These are phyloP conservation scores for Diorhabda elongata DNA, from an alignment of 1,140 invertebrate genomes.

Conservation along the genomic window DNA sequence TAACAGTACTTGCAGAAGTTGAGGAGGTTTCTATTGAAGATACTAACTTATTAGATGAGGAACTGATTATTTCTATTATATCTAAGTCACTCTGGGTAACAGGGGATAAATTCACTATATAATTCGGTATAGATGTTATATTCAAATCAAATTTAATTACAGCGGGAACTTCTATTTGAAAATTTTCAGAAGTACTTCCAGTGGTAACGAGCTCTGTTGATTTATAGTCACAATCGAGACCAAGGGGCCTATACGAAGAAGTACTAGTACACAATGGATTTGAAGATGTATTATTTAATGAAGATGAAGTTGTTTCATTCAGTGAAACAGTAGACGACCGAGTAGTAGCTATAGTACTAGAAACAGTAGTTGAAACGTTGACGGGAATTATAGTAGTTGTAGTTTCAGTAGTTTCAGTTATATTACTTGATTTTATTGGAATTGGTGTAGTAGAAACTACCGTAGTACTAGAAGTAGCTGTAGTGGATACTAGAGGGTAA, in stretches of 20 bases:
- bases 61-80: constrained; percentile 5
- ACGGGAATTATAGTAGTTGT: too few species aligned
- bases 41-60: neutral
- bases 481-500: too few species aligned
- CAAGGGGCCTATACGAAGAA: neutral
- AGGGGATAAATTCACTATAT: neutral
- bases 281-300: neutral
- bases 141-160: constrained; percentile 8
- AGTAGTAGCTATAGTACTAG: too few species aligned
- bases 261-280: neutral
- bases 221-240: neutral
- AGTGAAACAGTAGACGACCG: too few species aligned
- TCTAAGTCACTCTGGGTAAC: neutral
- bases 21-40: neutral
- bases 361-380: too few species aligned
- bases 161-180: neutral
- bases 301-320: neutral
- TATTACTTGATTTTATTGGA: too few species aligned
- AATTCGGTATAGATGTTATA: constrained; percentile 9
- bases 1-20: neutral
- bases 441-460: too few species aligned
- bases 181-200: neutral
- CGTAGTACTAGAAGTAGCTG: too few species aligned
- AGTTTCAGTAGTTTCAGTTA: too few species aligned
- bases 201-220: neutral